Percentiles rank a stretch among this genome's conserved stretches.
Evolutionary conservation across 1,140 invertebrate genomes (phyloP).

Genomic region (Drosophila baimaii): DNA sequence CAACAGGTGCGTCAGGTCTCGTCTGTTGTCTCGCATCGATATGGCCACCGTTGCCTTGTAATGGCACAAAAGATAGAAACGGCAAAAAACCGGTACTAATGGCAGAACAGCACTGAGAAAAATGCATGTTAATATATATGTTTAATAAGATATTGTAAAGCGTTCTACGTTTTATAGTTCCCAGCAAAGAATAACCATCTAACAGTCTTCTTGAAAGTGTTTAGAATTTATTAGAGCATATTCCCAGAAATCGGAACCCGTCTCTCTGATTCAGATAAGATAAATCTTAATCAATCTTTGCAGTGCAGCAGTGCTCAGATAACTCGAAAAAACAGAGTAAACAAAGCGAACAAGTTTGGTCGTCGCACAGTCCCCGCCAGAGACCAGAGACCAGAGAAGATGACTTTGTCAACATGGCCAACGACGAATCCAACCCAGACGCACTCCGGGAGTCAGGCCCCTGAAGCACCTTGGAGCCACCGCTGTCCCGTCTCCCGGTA

Average conservation of each 20-base stretch:
- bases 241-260: neutral
- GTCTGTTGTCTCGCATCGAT: constrained; percentile 45
- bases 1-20: constrained; percentile 70
- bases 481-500: neutral
- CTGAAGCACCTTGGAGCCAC: constrained; percentile 1
- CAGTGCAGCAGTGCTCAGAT: constrained; percentile 39
- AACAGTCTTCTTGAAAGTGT: neutral
- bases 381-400: constrained; percentile 38
- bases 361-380: constrained; percentile 26
- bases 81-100: constrained; percentile 56
- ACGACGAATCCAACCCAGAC: constrained; percentile 38
- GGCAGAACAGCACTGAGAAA: constrained; percentile 30
- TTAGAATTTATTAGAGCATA: neutral
- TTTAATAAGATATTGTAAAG: neutral
- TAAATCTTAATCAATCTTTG: constrained; percentile 2
- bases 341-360: constrained; percentile 45
- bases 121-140: neutral
- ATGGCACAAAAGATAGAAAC: constrained; percentile 33
- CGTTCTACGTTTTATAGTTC: neutral
- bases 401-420: constrained; percentile 64
- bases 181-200: neutral
- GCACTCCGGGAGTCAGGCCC: constrained; percentile 14
- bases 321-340: constrained; percentile 9
- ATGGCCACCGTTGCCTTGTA: constrained; percentile 45
- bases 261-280: neutral